phyloP scores from a whole-genome alignment of 2,797 vertebrate genomes.

The Botia kubotai region DNA sequence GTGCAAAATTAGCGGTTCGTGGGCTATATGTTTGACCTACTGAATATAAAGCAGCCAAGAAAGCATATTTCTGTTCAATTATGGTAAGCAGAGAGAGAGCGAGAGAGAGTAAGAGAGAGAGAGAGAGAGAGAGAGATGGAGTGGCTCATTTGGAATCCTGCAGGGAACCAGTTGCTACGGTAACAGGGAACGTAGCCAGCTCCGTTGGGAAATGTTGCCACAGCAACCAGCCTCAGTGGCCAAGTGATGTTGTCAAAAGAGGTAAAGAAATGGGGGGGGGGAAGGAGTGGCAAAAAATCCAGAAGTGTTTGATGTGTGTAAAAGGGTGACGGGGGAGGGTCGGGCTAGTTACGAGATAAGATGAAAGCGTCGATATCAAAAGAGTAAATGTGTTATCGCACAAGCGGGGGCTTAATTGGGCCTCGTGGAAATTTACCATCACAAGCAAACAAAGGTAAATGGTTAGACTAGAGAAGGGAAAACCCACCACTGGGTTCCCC shows the following conservation, averaged over 20 bases:
- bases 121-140: slow-evolving; percentile 49
- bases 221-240: slow-evolving; percentile 79
- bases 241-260: slow-evolving; percentile 78
- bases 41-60: slow-evolving; percentile 47
- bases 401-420: slow-evolving; percentile 39
- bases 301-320: slow-evolving; percentile 50
- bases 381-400: slow-evolving; percentile 40
- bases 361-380: slow-evolving; percentile 47
- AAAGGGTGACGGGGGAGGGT: slow-evolving; percentile 8
- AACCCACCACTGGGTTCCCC: slow-evolving; percentile 17
- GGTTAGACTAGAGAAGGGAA: background rate
- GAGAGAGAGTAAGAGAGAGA: slow-evolving; percentile 24
- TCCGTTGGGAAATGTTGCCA: slow-evolving; percentile 83
- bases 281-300: slow-evolving; percentile 54
- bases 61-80: slow-evolving; percentile 51
- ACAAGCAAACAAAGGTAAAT: slow-evolving; percentile 45
- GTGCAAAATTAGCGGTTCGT: slow-evolving; percentile 14
- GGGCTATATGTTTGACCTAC: slow-evolving; percentile 37
- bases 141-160: slow-evolving; percentile 79
- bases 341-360: slow-evolving; percentile 46
- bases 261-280: slow-evolving; percentile 46
- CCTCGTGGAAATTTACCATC: slow-evolving; percentile 45
- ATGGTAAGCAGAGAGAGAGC: slow-evolving; percentile 13
- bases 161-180: slow-evolving; percentile 82
- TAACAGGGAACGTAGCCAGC: slow-evolving; percentile 82